Percentiles rank a stretch among this genome's conserved stretches.
Conservation (phyloP, 2,113 vertebrate species). For the Hymenochirus boettgeri region DNA sequence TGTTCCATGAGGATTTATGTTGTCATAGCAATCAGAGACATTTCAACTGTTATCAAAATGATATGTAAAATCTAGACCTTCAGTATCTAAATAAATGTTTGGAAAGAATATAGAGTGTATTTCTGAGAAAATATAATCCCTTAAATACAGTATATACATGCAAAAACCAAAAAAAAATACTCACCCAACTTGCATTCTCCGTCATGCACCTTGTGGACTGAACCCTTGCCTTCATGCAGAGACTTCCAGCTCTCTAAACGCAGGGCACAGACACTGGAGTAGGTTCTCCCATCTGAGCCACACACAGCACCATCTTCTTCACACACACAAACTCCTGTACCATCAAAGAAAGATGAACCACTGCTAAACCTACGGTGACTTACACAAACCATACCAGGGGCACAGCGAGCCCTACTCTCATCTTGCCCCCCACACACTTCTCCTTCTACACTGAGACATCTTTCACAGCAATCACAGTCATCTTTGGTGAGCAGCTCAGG, state of each 20-base stretch:
- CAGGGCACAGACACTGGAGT: constrained; percentile 59
- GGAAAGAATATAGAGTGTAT: too few species aligned
- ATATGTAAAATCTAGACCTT: too few species aligned
- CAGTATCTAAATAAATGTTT: too few species aligned
- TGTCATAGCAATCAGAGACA: too few species aligned
- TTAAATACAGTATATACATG: too few species aligned
- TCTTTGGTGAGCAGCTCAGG: constrained; percentile 52
- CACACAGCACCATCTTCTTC: constrained; percentile 60
- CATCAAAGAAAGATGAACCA: constrained; percentile 46
- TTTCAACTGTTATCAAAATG: too few species aligned
- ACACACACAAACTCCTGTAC: constrained; percentile 59
- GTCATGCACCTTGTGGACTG: constrained; percentile 54
- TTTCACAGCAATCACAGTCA: constrained; percentile 58
- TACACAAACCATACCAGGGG: constrained; percentile 57
- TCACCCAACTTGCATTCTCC: constrained; percentile 64
- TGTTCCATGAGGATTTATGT: too few species aligned
- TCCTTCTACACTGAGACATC: constrained; percentile 46
- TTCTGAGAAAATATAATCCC: too few species aligned
- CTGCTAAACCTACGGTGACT: constrained; percentile 33
- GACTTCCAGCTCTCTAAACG: constrained; percentile 50
- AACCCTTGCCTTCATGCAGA: constrained; percentile 35
- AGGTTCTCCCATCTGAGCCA: constrained; percentile 61
- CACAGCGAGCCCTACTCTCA: constrained; percentile 53
- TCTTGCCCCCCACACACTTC: constrained; percentile 54
- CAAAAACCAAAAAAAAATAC: constrained; percentile 25